Evolutionary conservation across 35 echinoderm and acorn worm genomes (phyloP), one percentile per base, ranked within the genome.

Genomic region (Apostichopus californicus): DNA sequence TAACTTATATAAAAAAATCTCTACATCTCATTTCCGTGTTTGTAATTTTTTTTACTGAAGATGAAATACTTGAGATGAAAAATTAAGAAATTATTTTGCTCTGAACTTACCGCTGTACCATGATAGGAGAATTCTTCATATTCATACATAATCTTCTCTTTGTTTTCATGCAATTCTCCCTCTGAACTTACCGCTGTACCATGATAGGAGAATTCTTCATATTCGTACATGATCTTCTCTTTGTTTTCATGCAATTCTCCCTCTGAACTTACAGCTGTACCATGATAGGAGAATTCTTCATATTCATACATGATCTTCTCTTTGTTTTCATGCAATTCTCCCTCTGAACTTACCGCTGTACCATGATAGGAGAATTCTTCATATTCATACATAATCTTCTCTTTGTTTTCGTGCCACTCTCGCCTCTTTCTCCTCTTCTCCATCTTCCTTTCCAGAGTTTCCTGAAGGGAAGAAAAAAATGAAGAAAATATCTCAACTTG

Each of bases 41-140:
- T 46, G 34, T 46, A 46, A 46, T 46, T 46, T 46, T 34, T 46
- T 46, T 46, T 3, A 46, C 34, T 46, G 34, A 46, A 46, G 34
- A 46, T 46, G 34, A 46, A 46, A 4, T 3, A 46, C 34, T 3
- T 46, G 34, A 46, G 34, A 46, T 46, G 34, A 0, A 46, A 46
- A 46, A 46, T 46, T 46, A 57, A 79, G 17, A 9, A 77, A 34
- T 20, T n/a, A 8, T 46, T 46, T 0, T 46, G 34, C 34, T 46
- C 34, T 73, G 26, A 68, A 98, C 96, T 96, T 84, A 98, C 96
- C 20, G 96, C 95, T 72, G 86, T 92, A 9, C 94, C 92, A 88
- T 95, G 92, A 55, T 85, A 95, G 6, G 96, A 95, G 86, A 96
- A 98, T 54, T 98, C 96, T 66, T 95, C 94, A 66, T 98, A 98